These are phyloP conservation scores for Corydoras sp. DNA, from an alignment of 2,113 vertebrate species.

Conservation along the genomic window DNA sequence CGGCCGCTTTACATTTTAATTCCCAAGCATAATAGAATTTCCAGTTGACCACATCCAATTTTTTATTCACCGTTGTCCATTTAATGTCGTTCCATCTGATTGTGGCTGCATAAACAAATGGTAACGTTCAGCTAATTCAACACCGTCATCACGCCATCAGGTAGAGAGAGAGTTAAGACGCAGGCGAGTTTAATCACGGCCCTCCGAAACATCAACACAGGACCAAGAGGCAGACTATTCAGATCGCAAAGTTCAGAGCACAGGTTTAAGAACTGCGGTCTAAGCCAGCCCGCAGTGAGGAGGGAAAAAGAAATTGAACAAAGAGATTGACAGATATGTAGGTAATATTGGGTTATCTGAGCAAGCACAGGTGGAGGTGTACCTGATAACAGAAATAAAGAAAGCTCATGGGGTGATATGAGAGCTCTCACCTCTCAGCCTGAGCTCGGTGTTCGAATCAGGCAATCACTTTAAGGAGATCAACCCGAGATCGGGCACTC, in stretches of 20 bases:
- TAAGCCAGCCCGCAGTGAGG: constrained; percentile 12
- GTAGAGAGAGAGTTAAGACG: neutral
- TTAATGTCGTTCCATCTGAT: constrained; percentile 35
- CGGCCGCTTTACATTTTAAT: constrained; percentile 45
- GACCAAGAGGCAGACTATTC: constrained; percentile 3
- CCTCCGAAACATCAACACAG: neutral
- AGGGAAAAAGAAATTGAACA: constrained; percentile 8
- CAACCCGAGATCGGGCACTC: constrained; percentile 29
- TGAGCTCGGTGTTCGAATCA: constrained; percentile 29
- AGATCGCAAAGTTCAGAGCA: neutral
- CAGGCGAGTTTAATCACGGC: neutral
- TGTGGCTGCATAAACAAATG: constrained; percentile 24
- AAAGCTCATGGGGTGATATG: constrained; percentile 30
- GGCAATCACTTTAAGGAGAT: constrained; percentile 40
- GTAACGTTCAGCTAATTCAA: constrained; percentile 18
- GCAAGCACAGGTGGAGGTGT: constrained; percentile 31
- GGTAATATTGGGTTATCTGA: constrained; percentile 35
- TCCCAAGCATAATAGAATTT: constrained; percentile 49
- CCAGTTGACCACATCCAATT: constrained; percentile 50
- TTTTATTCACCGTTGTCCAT: constrained; percentile 30
- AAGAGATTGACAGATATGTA: constrained; percentile 31
- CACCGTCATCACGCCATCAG: neutral
- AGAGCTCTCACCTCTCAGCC: constrained; percentile 32
- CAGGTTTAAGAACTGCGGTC: constrained; percentile 4
- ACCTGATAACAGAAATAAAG: constrained; percentile 41